phyloP scores from a whole-genome alignment of 2,113 vertebrate genomes.

The Chloroceryle aenea region DNA sequence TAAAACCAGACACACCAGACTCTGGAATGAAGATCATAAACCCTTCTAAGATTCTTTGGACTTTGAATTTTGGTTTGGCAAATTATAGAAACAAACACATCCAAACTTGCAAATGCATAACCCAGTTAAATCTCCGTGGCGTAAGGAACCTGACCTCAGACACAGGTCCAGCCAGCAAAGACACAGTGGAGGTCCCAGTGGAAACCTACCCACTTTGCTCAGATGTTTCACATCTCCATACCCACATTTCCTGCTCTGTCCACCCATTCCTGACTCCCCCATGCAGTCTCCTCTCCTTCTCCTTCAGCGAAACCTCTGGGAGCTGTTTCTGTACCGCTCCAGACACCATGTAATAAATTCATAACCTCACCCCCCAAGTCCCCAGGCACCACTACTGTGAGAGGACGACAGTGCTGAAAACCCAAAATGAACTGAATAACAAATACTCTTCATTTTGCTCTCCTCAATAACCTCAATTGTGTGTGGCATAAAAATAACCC shows the following conservation, averaged over 20 bases:
- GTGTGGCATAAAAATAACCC: constrained; percentile 45
- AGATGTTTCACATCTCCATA: background rate
- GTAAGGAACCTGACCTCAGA: background rate
- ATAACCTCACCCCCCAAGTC: background rate
- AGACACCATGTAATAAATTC: background rate
- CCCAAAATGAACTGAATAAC: constrained; percentile 20
- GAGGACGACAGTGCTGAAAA: background rate
- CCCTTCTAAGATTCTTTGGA: background rate
- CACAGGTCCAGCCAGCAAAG: background rate
- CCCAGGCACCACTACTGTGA: background rate
- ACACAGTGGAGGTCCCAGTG: background rate
- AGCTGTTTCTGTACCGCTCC: background rate
- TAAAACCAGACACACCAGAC: background rate
- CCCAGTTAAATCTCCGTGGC: background rate
- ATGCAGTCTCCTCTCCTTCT: background rate
- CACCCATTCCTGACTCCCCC: background rate
- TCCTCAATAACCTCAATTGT: constrained; percentile 34
- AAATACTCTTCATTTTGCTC: background rate
- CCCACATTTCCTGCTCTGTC: background rate
- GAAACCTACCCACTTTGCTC: background rate
- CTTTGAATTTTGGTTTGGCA: background rate
- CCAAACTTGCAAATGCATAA: background rate
- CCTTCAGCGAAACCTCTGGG: background rate
- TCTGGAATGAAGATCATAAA: background rate
- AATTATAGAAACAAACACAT: background rate